Percentiles rank a stretch among this genome's conserved stretches.
Evolutionary conservation across 2,797 vertebrate species (phyloP).

Genomic region (Gorsachius magnificus): DNA sequence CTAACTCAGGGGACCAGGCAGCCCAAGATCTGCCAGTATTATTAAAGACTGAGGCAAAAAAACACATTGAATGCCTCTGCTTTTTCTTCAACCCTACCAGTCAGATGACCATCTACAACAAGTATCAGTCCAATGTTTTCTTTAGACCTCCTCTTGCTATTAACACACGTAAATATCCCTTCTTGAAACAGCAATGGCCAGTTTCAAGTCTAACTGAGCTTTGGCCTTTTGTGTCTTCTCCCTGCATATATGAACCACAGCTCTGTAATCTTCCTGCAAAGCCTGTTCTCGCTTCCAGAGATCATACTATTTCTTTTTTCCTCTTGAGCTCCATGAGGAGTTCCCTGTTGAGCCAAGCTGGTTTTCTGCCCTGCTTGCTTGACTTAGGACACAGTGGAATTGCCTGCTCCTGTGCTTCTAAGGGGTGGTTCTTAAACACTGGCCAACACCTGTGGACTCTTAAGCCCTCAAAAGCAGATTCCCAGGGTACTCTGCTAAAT

Average conservation of each 20-base stretch:
- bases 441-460: background rate
- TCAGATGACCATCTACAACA: background rate
- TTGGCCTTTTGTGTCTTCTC: background rate
- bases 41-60: background rate
- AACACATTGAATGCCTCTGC: background rate
- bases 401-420: background rate
- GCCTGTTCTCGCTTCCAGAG: background rate
- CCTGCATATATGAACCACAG: rapidly evolving
- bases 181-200: background rate
- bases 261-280: background rate
- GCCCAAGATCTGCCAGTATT: background rate
- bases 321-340: background rate
- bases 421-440: background rate
- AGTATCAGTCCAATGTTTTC: background rate
- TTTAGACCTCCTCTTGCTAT: background rate
- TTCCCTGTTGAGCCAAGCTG: background rate
- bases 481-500: background rate
- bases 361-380: background rate
- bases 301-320: background rate
- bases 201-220: background rate
- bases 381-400: background rate
- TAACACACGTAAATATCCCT: background rate
- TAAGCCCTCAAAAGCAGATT: background rate
- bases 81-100: background rate
- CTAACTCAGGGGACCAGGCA: background rate